phyloP scores from a whole-genome alignment of 1,140 invertebrate genomes.

The Drosophila ambigua region DNA sequence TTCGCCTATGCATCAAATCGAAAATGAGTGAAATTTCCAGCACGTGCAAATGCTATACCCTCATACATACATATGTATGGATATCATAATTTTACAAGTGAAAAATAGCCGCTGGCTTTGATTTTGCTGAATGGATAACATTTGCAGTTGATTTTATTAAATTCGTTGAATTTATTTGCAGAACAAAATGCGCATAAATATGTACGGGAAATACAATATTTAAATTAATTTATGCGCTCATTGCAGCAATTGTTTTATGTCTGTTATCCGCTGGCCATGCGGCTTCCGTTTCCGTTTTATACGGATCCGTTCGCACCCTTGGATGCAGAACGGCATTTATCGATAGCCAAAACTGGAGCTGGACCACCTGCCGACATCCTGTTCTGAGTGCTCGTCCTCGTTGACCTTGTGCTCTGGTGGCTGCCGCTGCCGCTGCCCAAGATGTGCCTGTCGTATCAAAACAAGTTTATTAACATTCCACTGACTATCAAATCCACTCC shows the following conservation, averaged over 20 bases:
- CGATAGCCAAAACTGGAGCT: conserved; percentile 4
- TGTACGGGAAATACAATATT: not conserved
- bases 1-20: too few relatives aligned
- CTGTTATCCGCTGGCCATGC: conserved; percentile 58
- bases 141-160: too few relatives aligned
- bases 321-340: conserved; percentile 29
- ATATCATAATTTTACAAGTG: too few relatives aligned
- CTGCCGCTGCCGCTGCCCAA: conserved; percentile 45
- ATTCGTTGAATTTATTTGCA: too few relatives aligned
- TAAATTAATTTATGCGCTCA: not conserved
- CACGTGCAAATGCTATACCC: too few relatives aligned
- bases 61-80: too few relatives aligned
- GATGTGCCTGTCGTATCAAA: conserved; percentile 60
- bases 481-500: conserved; percentile 22
- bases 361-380: conserved; percentile 70
- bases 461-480: conserved; percentile 73
- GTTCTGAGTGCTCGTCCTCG: conserved; percentile 57
- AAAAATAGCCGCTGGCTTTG: too few relatives aligned
- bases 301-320: not conserved
- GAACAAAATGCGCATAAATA: too few relatives aligned
- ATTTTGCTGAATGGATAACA: too few relatives aligned
- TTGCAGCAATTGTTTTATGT: conserved; percentile 42
- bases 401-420: conserved; percentile 65
- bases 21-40: too few relatives aligned
- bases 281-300: conserved; percentile 65